Base-by-base conservation (phyloP, 2,888 invertebrate species). In the Deroplatys truncata region DNA sequence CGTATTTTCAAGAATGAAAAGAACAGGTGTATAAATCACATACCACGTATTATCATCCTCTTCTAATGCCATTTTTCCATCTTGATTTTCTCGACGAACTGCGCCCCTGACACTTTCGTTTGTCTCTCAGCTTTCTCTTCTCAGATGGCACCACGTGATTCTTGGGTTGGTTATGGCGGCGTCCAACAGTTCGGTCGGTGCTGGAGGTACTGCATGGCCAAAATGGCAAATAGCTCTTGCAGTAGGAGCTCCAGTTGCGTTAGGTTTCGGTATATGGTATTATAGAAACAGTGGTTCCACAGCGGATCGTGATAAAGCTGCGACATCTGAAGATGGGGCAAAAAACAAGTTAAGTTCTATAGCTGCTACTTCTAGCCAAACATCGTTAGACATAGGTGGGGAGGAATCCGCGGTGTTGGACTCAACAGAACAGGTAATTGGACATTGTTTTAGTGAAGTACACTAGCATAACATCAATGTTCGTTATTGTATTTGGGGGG, bases 211-310 rank as follows among this genome's bases (percentile, higher is more conserved):
- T 49, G 89, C 91, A 16, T 91, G 91, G 91, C 90, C 92, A 86
- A 98, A 97, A 95, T 98, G 98, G 98, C 97, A 98, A 94, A 94
- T 98, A 92, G 98, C 97, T 90, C 94, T 98, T 91, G 95, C 97
- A 90, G 95, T 98, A 91, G 98, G 98, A 92, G 96, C 98, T 91
- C 97, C 98, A 92, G 95, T 98, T 91, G 97, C 97, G 90, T 94
- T 97, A 89, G 98, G 98, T 90, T 94, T 98, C 92, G 97, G 97
- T 92, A 96, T 97, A 92, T 97, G 97, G 94, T 97, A 96, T 93
- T 95, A 96, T 92, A 95, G 94, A 92, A 95, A 95, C 92, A 95
- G 94, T 94, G 86, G 86, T 86, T 86, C 90, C 15, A n/a, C 88
- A n/a, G 86, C 88, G 25, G 83, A 82, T 35, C 86, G 82, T n/a